Conservation (phyloP, 2,888 invertebrate species). For the Saturnia japonica region DNA sequence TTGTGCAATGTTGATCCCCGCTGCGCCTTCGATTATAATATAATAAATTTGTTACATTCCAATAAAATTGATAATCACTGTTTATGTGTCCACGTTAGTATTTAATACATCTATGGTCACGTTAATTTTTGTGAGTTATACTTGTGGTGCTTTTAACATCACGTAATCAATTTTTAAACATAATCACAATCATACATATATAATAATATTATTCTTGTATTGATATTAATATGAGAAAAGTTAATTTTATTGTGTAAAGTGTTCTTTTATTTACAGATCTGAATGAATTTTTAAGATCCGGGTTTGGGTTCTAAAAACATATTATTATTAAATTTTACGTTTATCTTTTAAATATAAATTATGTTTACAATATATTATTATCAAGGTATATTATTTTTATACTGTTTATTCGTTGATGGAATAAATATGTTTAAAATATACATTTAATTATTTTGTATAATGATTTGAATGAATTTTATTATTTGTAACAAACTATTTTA, state of each 20-base stretch:
- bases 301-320: constrained; percentile 26
- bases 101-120: too few relatives aligned
- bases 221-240: constrained; percentile 19
- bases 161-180: not conserved
- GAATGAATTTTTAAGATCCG: constrained; percentile 37
- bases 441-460: constrained; percentile 30
- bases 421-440: constrained; percentile 17
- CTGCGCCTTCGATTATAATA: not conserved
- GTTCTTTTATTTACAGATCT: constrained; percentile 51
- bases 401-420: constrained; percentile 20
- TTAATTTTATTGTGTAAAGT: constrained; percentile 23
- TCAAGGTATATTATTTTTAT: constrained; percentile 18
- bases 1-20: too few relatives aligned
- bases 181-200: not conserved
- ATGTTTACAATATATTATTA: constrained; percentile 24
- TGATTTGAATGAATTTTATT: constrained; percentile 39
- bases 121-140: constrained; percentile 1
- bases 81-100: too few relatives aligned
- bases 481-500: constrained; percentile 27
- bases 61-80: not conserved
- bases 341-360: constrained; percentile 27
- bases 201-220: not conserved
- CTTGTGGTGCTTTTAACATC: not conserved
- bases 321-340: constrained; percentile 26
- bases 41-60: constrained; percentile 6